Evolutionary conservation across 1,140 invertebrate genomes (phyloP).

Genomic region (Himalopsyche phryganea): DNA sequence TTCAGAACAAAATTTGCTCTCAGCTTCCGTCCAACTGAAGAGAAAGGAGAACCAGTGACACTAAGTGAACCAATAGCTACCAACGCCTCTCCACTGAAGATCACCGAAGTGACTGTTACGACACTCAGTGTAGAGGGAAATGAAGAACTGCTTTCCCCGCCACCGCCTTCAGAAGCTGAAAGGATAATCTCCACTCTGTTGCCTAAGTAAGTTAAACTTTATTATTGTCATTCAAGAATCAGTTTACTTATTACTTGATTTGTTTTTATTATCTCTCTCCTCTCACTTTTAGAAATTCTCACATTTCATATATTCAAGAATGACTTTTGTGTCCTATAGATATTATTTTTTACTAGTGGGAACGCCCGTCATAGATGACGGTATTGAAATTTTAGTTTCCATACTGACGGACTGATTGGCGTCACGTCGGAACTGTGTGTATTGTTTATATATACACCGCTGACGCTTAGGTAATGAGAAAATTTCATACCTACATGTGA

Average conservation of each 20-base stretch:
- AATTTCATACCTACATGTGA: too few species aligned
- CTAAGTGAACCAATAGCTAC: conserved; percentile 45
- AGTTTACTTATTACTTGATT: conserved; percentile 5
- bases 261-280: neutral
- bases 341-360: too few species aligned
- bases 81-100: conserved; percentile 34
- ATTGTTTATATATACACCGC: too few species aligned
- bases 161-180: conserved; percentile 70
- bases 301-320: neutral
- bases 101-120: conserved; percentile 26
- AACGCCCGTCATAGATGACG: too few species aligned
- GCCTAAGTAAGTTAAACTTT: conserved; percentile 58
- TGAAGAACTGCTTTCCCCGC: conserved; percentile 55
- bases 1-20: conserved; percentile 64
- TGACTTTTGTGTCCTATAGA: too few species aligned
- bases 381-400: too few species aligned
- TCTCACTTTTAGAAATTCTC: neutral
- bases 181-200: conserved; percentile 69
- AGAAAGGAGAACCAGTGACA: conserved; percentile 58
- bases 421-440: too few species aligned
- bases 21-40: conserved; percentile 63
- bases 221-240: too few species aligned
- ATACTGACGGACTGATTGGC: too few species aligned
- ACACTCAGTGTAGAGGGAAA: conserved; percentile 22
- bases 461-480: too few species aligned